Conservation (phyloP, 2,888 invertebrate genomes). For the Xanthia togata region DNA sequence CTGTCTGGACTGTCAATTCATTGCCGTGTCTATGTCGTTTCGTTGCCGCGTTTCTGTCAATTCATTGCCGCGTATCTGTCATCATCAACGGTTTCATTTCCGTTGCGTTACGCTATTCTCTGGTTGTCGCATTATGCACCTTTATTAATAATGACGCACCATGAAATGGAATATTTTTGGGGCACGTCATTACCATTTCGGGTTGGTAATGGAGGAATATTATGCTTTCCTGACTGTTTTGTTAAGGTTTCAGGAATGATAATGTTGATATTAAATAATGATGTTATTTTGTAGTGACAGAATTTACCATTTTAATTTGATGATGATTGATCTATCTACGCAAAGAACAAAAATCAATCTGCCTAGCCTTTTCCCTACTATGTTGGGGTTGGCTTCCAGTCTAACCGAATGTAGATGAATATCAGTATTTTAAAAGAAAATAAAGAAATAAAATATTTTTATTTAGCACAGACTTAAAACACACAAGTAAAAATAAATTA, state of each 20-base stretch:
- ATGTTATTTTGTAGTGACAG: not conserved
- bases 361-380: too few species aligned
- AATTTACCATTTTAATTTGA: not conserved
- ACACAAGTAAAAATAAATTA: too few species aligned
- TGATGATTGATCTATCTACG: too few species aligned
- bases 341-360: too few species aligned
- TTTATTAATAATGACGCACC: constrained; percentile 62
- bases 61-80: constrained; percentile 64
- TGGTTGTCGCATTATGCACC: constrained; percentile 61
- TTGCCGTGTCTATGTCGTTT: constrained; percentile 51
- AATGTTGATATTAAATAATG: constrained; percentile 13
- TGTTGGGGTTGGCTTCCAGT: too few species aligned
- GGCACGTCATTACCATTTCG: constrained; percentile 49
- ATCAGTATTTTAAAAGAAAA: too few species aligned
- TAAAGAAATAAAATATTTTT: too few species aligned
- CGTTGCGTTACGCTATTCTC: constrained; percentile 46
- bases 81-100: constrained; percentile 63
- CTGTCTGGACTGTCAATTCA: constrained; percentile 39
- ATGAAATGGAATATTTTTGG: constrained; percentile 63
- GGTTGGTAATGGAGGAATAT: constrained; percentile 44
- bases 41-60: constrained; percentile 62
- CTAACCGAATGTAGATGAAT: too few species aligned
- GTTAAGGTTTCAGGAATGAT: constrained; percentile 24
- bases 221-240: constrained; percentile 28
- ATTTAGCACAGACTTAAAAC: too few species aligned